phyloP scores from a whole-genome alignment of 2,888 invertebrate species.

The Tridacna crocea region DNA sequence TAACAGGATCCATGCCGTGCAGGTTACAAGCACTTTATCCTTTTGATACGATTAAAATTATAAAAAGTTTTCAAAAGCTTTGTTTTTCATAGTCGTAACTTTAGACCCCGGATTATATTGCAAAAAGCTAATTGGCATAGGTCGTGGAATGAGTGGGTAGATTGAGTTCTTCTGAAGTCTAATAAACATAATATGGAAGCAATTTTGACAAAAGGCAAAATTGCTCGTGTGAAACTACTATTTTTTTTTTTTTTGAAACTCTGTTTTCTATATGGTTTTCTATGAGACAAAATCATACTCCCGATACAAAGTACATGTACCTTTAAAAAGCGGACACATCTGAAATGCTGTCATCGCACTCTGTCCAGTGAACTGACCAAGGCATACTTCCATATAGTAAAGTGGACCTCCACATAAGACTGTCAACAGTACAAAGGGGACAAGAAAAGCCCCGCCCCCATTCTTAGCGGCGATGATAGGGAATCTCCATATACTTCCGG shows the following conservation, averaged over 20 bases:
- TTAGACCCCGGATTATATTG: too few relatives aligned
- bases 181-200: too few relatives aligned
- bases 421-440: constrained; percentile 44
- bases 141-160: not conserved
- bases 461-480: constrained; percentile 33
- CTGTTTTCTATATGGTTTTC: too few relatives aligned
- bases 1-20: constrained; percentile 31
- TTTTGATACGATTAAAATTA: not conserved
- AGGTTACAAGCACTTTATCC: not conserved
- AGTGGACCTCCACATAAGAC: constrained; percentile 47
- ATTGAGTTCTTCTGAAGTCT: too few relatives aligned
- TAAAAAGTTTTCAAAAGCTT: not conserved
- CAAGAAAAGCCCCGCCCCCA: constrained; percentile 46
- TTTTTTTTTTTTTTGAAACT: too few relatives aligned
- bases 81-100: not conserved
- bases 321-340: constrained; percentile 53
- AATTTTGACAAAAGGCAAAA: too few relatives aligned
- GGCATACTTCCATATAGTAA: constrained; percentile 51
- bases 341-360: constrained; percentile 49
- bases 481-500: constrained; percentile 37
- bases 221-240: too few relatives aligned
- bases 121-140: not conserved
- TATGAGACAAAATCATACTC: too few relatives aligned
- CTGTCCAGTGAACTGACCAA: constrained; percentile 51
- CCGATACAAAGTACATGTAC: constrained; percentile 25